Conservation (phyloP, 1,140 invertebrate species). For the Brachionus manjavacas region DNA sequence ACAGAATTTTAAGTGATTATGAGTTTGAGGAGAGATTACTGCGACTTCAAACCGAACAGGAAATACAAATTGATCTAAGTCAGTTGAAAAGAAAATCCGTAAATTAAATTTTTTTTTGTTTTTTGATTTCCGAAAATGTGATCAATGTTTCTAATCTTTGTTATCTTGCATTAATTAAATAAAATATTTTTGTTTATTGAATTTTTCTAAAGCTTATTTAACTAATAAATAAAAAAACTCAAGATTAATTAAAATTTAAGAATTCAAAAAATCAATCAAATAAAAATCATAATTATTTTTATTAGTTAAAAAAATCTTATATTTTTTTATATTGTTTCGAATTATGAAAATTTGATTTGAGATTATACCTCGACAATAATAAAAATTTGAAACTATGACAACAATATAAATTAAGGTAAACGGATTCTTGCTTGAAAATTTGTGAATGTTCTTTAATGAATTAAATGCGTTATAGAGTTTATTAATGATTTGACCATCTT, state of each 20-base stretch:
- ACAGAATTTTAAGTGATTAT: not conserved
- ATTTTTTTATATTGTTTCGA: not conserved
- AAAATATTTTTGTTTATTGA: not conserved
- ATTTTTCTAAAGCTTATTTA: not conserved
- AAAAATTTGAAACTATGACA: conserved; percentile 10
- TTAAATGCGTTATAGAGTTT: not conserved
- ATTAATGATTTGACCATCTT: not conserved
- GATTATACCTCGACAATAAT: not conserved
- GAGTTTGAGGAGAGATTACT: not conserved
- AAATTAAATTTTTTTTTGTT: not conserved
- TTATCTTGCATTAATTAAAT: not conserved
- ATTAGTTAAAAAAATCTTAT: not conserved
- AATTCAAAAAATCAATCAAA: too few relatives aligned
- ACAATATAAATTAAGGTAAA: conserved; percentile 18
- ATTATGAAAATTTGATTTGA: not conserved
- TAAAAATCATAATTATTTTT: too few relatives aligned
- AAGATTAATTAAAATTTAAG: too few relatives aligned
- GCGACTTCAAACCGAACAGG: not conserved
- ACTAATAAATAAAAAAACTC: not conserved
- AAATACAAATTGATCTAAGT: not conserved
- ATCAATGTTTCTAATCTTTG: not conserved
- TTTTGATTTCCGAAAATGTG: not conserved
- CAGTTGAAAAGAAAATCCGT: not conserved
- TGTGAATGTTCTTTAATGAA: not conserved
- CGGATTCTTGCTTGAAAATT: not conserved